These are phyloP conservation scores for Muricea muricata DNA, from an alignment of 92 coral and sea anemone species.

Conservation along the genomic window DNA sequence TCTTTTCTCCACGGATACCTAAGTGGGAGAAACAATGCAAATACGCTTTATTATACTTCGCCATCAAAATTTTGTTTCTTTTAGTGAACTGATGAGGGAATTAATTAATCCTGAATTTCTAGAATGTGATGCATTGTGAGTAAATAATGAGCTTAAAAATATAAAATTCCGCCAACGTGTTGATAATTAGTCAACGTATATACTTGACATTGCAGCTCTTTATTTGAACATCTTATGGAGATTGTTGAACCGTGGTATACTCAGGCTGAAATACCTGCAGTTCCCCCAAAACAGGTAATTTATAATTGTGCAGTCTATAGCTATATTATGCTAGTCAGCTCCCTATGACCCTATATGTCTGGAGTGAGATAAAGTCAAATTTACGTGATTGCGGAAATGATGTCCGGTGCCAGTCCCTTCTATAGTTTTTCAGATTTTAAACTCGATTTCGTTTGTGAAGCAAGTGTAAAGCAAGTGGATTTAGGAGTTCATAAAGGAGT, in stretches of 20 bases:
- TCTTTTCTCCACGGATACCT: too few relatives aligned
- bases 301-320: not conserved
- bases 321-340: not conserved
- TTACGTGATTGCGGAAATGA: too few relatives aligned
- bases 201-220: slow-evolving; percentile 52
- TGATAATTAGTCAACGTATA: not conserved
- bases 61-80: not conserved
- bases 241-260: slow-evolving; percentile 91
- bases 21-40: too few relatives aligned
- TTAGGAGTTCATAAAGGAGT: too few relatives aligned
- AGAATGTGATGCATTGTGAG: slow-evolving; percentile 98
- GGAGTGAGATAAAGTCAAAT: too few relatives aligned
- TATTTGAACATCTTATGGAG: slow-evolving; percentile 95
- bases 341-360: too few relatives aligned
- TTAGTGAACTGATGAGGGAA: slow-evolving; percentile 69
- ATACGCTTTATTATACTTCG: too few relatives aligned
- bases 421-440: too few relatives aligned
- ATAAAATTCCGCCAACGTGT: not conserved
- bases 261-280: slow-evolving; percentile 53
- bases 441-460: too few relatives aligned
- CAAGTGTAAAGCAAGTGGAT: too few relatives aligned
- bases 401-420: too few relatives aligned
- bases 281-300: slow-evolving; percentile 50
- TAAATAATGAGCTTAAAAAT: slow-evolving; percentile 4
- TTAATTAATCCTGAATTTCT: slow-evolving; percentile 79